Evolutionary conservation across 2,113 vertebrate species (phyloP).

Genomic region (Donacobius atricapilla): DNA sequence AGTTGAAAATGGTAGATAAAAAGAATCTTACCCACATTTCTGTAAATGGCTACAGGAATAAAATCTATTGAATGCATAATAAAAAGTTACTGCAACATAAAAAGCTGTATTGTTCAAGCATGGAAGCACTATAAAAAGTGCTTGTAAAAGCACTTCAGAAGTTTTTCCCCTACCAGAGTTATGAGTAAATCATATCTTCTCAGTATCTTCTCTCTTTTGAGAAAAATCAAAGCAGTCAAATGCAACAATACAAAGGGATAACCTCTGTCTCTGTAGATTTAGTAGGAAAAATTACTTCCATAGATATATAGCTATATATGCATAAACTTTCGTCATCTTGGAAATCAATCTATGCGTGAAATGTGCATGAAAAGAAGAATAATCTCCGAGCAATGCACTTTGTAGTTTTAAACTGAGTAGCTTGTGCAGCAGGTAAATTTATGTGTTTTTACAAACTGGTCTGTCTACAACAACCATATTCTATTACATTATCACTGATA

Average conservation of each 20-base stretch:
- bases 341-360: background rate
- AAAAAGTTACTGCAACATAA: constrained; percentile 23
- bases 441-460: background rate
- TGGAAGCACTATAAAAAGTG: background rate
- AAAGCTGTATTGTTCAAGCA: background rate
- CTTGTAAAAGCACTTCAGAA: constrained; percentile 18
- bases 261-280: background rate
- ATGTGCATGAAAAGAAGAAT: background rate
- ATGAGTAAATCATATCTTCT: background rate
- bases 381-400: background rate
- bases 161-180: background rate
- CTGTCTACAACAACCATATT: background rate
- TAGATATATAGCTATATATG: background rate
- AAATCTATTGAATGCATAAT: constrained; percentile 17
- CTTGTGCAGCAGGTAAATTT: background rate
- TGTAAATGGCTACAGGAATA: background rate
- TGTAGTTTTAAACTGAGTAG: background rate
- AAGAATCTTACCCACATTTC: constrained; percentile 9
- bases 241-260: background rate
- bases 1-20: background rate
- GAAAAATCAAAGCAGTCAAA: background rate
- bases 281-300: background rate
- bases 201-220: background rate
- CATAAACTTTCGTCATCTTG: background rate
- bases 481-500: background rate